phyloP scores from a whole-genome alignment of 2,113 vertebrate genomes.

The Tragelaphus buxtoni region DNA sequence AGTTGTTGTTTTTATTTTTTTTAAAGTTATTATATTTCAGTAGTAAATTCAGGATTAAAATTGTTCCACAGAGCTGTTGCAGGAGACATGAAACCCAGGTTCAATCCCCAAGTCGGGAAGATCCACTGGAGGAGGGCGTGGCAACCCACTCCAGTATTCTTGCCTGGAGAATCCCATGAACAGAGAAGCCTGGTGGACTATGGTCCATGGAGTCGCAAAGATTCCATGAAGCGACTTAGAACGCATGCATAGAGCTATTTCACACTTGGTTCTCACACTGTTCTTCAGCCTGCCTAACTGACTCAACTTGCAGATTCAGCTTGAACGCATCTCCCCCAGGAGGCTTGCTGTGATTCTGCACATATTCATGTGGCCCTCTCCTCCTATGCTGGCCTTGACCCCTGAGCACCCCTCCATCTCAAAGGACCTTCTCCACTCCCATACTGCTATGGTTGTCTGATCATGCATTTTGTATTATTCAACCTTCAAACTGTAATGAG shows the following conservation, averaged over 20 bases:
- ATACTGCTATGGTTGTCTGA: not conserved
- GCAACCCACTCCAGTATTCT: not conserved
- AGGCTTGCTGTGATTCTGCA: not conserved
- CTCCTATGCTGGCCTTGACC: fast-evolving
- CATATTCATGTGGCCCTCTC: fast-evolving
- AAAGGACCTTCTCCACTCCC: not conserved
- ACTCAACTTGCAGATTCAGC: not conserved
- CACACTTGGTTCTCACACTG: not conserved
- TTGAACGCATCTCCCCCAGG: not conserved
- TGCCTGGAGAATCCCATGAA: not conserved
- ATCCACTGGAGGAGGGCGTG: not conserved
- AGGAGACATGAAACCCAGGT: not conserved
- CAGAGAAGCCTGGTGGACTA: not conserved
- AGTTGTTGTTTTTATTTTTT: not conserved
- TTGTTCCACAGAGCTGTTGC: not conserved
- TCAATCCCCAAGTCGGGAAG: fast-evolving
- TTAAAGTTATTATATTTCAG: not conserved
- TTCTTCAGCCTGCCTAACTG: not conserved
- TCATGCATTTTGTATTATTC: not conserved
- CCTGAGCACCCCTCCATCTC: not conserved
- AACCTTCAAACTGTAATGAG: not conserved
- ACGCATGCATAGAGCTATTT: fast-evolving
- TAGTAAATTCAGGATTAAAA: not conserved
- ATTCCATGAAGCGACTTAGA: not conserved
- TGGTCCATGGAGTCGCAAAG: not conserved